phyloP scores from a whole-genome alignment of 2,888 invertebrate genomes.

The Temnothorax unifasciatus region DNA sequence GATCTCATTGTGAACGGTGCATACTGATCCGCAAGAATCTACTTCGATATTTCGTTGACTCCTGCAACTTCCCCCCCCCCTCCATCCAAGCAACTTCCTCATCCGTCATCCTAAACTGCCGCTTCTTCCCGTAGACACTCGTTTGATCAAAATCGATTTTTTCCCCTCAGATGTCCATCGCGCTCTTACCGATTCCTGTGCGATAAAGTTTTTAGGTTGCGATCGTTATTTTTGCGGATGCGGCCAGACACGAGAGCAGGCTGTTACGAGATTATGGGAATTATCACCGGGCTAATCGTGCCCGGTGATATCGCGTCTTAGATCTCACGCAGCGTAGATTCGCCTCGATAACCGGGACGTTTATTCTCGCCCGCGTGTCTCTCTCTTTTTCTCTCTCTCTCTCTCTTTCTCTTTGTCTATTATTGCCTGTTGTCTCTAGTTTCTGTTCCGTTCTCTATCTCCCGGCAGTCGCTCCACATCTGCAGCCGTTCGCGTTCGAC shows the following conservation, averaged over 20 bases:
- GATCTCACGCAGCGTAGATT: conserved; percentile 2
- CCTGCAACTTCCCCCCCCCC: not conserved
- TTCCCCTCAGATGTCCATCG: conserved; percentile 50
- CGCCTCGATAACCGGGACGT: conserved; percentile 11
- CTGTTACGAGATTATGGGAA: not conserved
- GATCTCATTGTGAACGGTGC: conserved; percentile 87
- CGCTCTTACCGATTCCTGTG: conserved; percentile 12
- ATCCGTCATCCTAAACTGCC: conserved; percentile 8
- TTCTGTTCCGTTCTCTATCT: conserved; percentile 65
- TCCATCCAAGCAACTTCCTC: not conserved
- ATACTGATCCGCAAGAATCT: conserved; percentile 64
- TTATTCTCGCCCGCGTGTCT: conserved; percentile 50
- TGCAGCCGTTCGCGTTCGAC: conserved; percentile 87
- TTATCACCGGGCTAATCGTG: not conserved
- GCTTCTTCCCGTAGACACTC: conserved; percentile 31
- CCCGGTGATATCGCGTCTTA: conserved; percentile 15
- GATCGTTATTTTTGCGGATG: not conserved
- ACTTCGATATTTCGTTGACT: conserved; percentile 69
- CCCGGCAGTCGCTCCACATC: conserved; percentile 85
- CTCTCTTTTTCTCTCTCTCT: conserved; percentile 29
- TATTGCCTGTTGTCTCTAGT: conserved; percentile 57
- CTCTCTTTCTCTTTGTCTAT: conserved; percentile 25
- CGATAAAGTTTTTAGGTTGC: not conserved
- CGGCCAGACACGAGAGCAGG: conserved; percentile 27
- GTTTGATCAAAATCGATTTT: conserved; percentile 14